Percentiles rank a stretch among this genome's conserved stretches.
These are phyloP conservation scores for Brachionus calyciflorus DNA, from an alignment of 1,140 invertebrate species.

Conservation along the genomic window DNA sequence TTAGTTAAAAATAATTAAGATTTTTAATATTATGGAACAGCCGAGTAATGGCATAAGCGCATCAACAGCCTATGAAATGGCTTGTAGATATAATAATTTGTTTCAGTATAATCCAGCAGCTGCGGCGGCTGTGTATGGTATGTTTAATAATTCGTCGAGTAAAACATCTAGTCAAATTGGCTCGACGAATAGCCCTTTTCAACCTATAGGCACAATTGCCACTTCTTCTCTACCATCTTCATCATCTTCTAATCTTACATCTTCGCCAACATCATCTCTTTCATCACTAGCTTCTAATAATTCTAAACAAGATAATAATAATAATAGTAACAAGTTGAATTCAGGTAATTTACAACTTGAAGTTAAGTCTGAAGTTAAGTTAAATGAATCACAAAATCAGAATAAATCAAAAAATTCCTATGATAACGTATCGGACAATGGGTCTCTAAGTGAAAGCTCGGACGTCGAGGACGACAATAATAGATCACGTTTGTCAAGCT, in stretches of 20 bases:
- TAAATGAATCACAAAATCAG: not conserved
- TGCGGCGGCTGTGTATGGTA: conserved; percentile 7
- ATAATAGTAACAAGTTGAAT: no score
- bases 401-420: not conserved
- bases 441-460: not conserved
- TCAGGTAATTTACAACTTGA: no score
- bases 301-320: not conserved
- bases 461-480: conserved; percentile 1
- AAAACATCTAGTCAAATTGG: not conserved
- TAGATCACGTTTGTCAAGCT: not conserved
- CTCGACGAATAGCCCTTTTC: not conserved
- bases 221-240: conserved; percentile 22
- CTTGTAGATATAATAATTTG: conserved; percentile 32
- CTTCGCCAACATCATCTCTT: conserved; percentile 8
- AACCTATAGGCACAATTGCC: not conserved
- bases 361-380: not conserved
- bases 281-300: not conserved
- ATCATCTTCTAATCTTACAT: conserved; percentile 1
- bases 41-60: conserved; percentile 1
- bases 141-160: not conserved
- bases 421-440: conserved; percentile 14
- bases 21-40: conserved; percentile 23
- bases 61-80: conserved; percentile 29
- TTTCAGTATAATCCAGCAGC: conserved; percentile 41
- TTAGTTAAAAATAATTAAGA: not conserved